Evolutionary conservation across 2,797 vertebrate species (phyloP), one percentile per base, ranked within the genome.

Genomic region (Melanotaenia pygmaea): DNA sequence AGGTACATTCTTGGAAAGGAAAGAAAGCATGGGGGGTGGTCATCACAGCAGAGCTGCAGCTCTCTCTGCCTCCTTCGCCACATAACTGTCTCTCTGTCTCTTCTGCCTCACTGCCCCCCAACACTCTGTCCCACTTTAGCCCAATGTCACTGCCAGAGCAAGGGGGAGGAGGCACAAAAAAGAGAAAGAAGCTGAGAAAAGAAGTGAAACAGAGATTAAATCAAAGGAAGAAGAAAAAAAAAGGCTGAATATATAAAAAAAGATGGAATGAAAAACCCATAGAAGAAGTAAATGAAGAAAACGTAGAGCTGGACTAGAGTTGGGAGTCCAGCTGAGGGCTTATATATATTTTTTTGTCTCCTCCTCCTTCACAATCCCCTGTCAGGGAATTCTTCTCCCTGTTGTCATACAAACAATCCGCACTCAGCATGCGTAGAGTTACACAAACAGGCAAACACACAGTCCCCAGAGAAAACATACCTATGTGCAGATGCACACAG

Each of bases 41-140:
- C 26, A 65, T 50, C 64, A 73, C 81, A 68, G 79, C 77, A 83
- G 50, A 85, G 81, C 62, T 76, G 72, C 73, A 83, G 72, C 82
- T 86, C 77, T 82, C 77, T 58, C 78, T 79, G 70, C 79, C 61
- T 89, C 80, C 77, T 59, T 85, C 78, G 74, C 77, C 83, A 81
- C 82, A 88, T 80, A 82, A 77, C 83, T 92, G 91, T 92, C 85
- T 91, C 89, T 88, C 84, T 84, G 84, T 90, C 91, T 92, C 92
- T 93, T 92, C 92, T 92, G 91, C 92, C 88, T 93, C 89, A 89
- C 85, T 92, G 88, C 89, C 86, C 88, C 70, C 81, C 90, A 86
- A 86, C 88, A 91, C 90, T 91, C 89, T 92, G 93, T 92, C 91
- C 94, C 93, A 94, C 90, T 94, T 95, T 94, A 94, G 88, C 86